Evolutionary conservation across 2,888 invertebrate genomes (phyloP).

Genomic region (Ellobium chinense): DNA sequence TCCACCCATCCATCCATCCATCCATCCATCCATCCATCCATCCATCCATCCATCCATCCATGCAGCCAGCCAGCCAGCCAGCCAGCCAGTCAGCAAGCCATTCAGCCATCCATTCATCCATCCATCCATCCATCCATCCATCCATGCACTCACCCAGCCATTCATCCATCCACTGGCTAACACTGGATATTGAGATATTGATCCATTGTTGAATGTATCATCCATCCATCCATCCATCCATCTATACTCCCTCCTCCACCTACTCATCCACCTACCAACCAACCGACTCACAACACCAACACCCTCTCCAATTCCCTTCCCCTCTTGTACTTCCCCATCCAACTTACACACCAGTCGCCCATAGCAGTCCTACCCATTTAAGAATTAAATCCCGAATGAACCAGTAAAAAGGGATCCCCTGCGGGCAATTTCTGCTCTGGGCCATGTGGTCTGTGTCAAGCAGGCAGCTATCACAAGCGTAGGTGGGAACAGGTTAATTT

Average conservation of each 20-base stretch:
- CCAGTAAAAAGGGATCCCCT: not conserved
- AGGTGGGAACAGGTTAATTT: constrained; percentile 36
- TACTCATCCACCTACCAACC: not conserved
- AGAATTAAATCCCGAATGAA: constrained; percentile 8
- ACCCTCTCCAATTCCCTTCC: no score
- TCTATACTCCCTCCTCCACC: not conserved
- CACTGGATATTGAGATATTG: not conserved
- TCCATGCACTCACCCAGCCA: not conserved
- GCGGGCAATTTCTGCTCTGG: constrained; percentile 10
- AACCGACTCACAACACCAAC: not conserved
- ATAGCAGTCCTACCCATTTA: constrained; percentile 2
- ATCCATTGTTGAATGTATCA: not conserved
- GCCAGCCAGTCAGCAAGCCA: no score
- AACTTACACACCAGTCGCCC: not conserved
- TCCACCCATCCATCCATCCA: no score
- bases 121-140: not conserved
- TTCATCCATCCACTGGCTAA: not conserved
- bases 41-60: not conserved
- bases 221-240: not conserved
- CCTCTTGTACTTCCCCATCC: not conserved
- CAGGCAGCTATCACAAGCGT: not conserved
- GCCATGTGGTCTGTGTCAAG: constrained; percentile 23
- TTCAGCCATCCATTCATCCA: no score
- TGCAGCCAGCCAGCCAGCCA: no score
- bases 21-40: not conserved